These are phyloP conservation scores for Pipa parva DNA, from an alignment of 2,113 vertebrate species.

Conservation along the genomic window DNA sequence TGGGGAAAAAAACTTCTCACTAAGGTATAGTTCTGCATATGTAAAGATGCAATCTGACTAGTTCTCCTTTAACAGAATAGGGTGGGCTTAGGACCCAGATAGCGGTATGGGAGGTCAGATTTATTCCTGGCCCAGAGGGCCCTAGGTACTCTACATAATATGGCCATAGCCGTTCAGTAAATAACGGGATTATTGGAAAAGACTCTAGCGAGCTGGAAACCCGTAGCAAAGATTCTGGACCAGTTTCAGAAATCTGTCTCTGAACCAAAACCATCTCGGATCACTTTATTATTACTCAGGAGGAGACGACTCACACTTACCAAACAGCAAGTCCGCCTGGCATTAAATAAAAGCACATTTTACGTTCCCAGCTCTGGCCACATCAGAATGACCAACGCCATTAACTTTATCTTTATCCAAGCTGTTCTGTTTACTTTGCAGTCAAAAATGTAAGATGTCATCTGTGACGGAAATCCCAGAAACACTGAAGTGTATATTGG, in stretches of 20 bases:
- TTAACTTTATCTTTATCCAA: not conserved
- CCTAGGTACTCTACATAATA: too few relatives aligned
- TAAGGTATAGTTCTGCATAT: too few relatives aligned
- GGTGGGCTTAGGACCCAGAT: too few relatives aligned
- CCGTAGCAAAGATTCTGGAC: not conserved
- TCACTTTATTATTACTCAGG: not conserved
- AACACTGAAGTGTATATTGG: not conserved
- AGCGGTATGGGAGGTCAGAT: too few relatives aligned
- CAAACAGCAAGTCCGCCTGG: not conserved
- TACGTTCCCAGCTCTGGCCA: not conserved
- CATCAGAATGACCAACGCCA: not conserved
- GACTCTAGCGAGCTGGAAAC: too few relatives aligned
- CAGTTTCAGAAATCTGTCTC: not conserved
- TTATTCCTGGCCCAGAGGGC: too few relatives aligned
- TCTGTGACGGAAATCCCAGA: not conserved
- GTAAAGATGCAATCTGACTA: too few relatives aligned
- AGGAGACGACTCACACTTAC: not conserved
- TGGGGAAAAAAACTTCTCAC: too few relatives aligned
- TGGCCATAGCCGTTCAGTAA: too few relatives aligned
- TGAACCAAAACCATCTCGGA: not conserved
- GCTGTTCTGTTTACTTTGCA: not conserved
- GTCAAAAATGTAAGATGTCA: not conserved
- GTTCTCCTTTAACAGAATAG: too few relatives aligned
- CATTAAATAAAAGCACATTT: not conserved
- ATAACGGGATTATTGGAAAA: too few relatives aligned